Base-by-base conservation (phyloP, 2,113 vertebrate genomes). In the Chrysemys picta region DNA sequence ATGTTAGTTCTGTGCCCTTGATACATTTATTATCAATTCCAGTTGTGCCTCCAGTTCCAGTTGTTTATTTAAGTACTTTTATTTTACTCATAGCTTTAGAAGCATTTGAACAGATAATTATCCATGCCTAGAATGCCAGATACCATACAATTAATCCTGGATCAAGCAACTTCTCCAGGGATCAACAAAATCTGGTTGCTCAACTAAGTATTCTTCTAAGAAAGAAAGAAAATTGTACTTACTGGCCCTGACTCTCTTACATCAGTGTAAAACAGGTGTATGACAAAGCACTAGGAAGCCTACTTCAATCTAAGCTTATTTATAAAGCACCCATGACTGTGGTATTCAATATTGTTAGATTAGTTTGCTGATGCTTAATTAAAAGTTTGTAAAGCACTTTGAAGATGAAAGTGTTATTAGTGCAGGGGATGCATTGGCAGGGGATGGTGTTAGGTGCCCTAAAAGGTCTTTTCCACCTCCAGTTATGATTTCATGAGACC, bases 1-100 rank as follows among this genome's bases (percentile, higher is more conserved):
- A 87, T 90, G 87, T 90, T 84, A 95, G 87, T 42, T 85, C 47
- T 59, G 56, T 90, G 57, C 59, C 69, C 87, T 91, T 92, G 75
- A 89, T 76, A 38, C 80, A 54, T 31, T 69, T 69, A 4, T 84
- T 84, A 91, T n/a, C 85, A 42, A 78, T 85, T 79, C 76, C 87
- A 88, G 29, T 72, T 62, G 87, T 0, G 49, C 25, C 78, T 57
- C 78, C 85, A 47, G 85, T 85, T 79, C 80, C 87, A 88, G 27
- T 75, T 65, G 12, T 95, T 93, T 85, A 85, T 65, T 89, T 81
- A 85, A 80, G 42, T 84, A 5, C 57, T 94, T 92, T 88, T 88
- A 76, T 93, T 87, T 91, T 50, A 80, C 82, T 89, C 76, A 42
- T 72, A 35, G 80, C 90, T 96, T 85, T 38, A 90, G 50, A 84